A percentile compares a stretch with the other conserved stretches of the same genome.
Evolutionary conservation across 2,113 vertebrate species (phyloP).

Genomic region (Phoenicopterus ruber): DNA sequence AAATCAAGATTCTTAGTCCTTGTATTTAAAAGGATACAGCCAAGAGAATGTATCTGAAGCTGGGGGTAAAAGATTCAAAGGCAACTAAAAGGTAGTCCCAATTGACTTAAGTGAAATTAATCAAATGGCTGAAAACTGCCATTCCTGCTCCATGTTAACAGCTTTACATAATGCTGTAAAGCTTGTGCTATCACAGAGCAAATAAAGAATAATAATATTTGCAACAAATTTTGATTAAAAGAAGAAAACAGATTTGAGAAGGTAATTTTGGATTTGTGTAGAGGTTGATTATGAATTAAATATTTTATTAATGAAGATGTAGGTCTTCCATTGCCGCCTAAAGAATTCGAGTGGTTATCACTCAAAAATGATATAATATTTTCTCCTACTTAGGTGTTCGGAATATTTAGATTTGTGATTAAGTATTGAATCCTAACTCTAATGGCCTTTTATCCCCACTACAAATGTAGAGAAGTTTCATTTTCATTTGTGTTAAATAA

Average conservation of each 20-base stretch:
- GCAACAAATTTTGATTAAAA: not conserved
- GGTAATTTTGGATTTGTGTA: not conserved
- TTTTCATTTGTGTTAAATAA: conserved; percentile 57
- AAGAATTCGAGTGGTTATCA: not conserved
- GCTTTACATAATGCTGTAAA: not conserved
- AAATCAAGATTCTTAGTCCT: not conserved
- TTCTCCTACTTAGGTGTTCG: not conserved
- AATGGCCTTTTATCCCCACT: conserved; percentile 25
- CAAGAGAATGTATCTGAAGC: not conserved
- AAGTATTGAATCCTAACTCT: not conserved
- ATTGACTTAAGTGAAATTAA: not conserved
- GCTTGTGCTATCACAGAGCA: not conserved
- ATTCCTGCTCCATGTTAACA: not conserved
- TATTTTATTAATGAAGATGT: not conserved
- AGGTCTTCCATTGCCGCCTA: not conserved
- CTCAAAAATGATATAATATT: not conserved
- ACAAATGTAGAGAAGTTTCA: conserved; percentile 34
- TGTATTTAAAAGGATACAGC: not conserved
- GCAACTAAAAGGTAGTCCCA: not conserved
- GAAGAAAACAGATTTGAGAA: not conserved
- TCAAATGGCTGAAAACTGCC: not conserved
- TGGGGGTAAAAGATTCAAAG: not conserved
- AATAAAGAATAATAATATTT: not conserved
- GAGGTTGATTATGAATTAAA: not conserved
- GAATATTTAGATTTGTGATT: not conserved